Conservation (phyloP, 2,888 invertebrate genomes). For the Polydrusus tereticollis region DNA sequence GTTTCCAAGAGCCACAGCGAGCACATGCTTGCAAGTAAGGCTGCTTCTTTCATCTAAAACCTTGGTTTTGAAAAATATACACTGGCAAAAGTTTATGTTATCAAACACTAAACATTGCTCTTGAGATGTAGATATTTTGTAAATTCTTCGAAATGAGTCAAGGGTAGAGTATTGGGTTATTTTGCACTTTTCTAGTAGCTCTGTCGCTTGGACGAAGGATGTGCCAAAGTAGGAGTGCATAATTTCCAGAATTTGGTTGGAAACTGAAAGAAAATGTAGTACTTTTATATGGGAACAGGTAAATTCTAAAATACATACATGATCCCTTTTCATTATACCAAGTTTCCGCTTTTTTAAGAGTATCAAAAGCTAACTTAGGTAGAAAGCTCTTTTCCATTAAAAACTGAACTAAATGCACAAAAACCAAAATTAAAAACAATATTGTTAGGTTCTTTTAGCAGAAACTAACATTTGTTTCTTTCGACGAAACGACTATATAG, state of each 20-base stretch:
- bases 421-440: not conserved
- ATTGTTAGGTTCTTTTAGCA: not conserved
- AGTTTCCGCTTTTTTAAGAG: conserved; percentile 54
- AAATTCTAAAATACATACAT: conserved; percentile 50
- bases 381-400: conserved; percentile 48
- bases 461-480: conserved; percentile 77
- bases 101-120: conserved; percentile 75
- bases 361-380: conserved; percentile 53
- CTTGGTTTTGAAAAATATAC: conserved; percentile 71
- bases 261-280: conserved; percentile 67
- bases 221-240: conserved; percentile 74
- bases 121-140: conserved; percentile 73
- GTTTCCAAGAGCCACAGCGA: conserved; percentile 74
- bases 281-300: not conserved
- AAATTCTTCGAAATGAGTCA: conserved; percentile 66
- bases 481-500: not conserved
- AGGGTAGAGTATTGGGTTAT: conserved; percentile 69
- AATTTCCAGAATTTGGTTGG: conserved; percentile 70
- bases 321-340: conserved; percentile 51
- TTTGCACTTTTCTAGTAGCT: conserved; percentile 73
- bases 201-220: conserved; percentile 72
- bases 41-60: conserved; percentile 70
- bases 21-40: conserved; percentile 77
- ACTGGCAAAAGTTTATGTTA: conserved; percentile 77
- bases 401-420: not conserved